Evolutionary conservation across 2,888 invertebrate genomes (phyloP).

Genomic region (Geotrupes spiniger): DNA sequence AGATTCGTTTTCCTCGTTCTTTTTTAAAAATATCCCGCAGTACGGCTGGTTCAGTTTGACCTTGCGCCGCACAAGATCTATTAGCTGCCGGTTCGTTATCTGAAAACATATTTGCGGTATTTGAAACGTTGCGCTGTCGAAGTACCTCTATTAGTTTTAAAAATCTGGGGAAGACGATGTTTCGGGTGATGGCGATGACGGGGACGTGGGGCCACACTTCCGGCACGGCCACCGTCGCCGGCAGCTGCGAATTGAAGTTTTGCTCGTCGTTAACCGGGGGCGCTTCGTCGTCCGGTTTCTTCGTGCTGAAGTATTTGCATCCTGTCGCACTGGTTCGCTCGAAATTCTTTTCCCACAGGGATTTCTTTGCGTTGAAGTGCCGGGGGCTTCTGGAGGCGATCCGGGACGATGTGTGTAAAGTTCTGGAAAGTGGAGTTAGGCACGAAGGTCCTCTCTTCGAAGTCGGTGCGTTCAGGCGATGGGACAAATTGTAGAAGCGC

Average conservation of each 20-base stretch:
- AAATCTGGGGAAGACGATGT: constrained; percentile 97
- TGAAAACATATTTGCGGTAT: constrained; percentile 46
- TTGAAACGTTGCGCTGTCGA: background rate
- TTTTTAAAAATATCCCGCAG: constrained; percentile 94
- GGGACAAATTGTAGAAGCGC: constrained; percentile 6
- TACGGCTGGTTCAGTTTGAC: constrained; percentile 96
- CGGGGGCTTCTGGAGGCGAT: background rate
- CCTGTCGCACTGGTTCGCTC: constrained; percentile 5
- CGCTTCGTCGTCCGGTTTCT: constrained; percentile 27
- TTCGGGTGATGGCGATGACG: constrained; percentile 87
- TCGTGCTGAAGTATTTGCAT: constrained; percentile 14
- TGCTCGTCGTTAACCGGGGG: constrained; percentile 40
- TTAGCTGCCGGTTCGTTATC: constrained; percentile 82
- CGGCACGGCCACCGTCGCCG: constrained; percentile 90
- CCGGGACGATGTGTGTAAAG: constrained; percentile 8
- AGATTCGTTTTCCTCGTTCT: constrained; percentile 81
- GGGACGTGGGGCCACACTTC: constrained; percentile 97
- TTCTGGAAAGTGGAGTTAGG: constrained; percentile 27
- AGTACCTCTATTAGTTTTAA: constrained; percentile 93
- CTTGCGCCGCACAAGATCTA: constrained; percentile 88
- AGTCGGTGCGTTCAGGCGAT: constrained; percentile 6
- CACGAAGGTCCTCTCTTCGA: constrained; percentile 1
- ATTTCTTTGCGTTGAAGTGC: background rate
- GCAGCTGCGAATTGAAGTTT: constrained; percentile 58
- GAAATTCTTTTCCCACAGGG: constrained; percentile 5